Evolutionary conservation across 1,140 invertebrate species (phyloP), one percentile per base, ranked within the genome.

Genomic region (Paralvinella palmiformis): DNA sequence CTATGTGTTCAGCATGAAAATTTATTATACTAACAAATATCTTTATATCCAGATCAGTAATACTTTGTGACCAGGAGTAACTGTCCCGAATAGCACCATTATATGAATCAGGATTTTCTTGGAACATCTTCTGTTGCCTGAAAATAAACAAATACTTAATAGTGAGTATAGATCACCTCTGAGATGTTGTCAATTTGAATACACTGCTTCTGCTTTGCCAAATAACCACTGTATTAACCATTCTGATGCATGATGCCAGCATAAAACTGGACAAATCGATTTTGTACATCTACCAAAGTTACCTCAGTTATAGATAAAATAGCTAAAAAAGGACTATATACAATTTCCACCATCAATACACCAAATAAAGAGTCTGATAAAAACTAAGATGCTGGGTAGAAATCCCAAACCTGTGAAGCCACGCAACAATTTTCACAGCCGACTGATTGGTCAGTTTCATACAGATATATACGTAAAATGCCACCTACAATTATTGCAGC

Each of bases 21-120:
- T 22, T n/a, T n/a, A 52, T 5, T 22, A 15, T 4, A 48, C 52
- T 64, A 69, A 82, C 80, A 64, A 76, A 73, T 0, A 93, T 75
- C 35, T 85, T 84, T 22, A 92, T 79, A 81, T 93, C 88, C 32
- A 91, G 68, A 68, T 94, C 91, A 67, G 76, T 83, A 37, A 92
- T 88, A 44, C 85, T 89, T 76, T 94, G 92, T 0, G 89, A 87
- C 91, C 91, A 94, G 20, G 83, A 84, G 75, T 91, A 92, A 62
- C 85, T 85, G 1, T 90, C 86, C 72, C 85, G 84, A 1, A 83
- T 75, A 17, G 88, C 88, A 29, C 91, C 91, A 81, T 93, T 94
- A 69, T 91, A 91, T 69, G 85, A 85, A 64, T 91, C 88, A 33
- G 77, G 70, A 61, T 79, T 73, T 7, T 68, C 67, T 65, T 78